Percentiles rank a stretch among this genome's conserved stretches.
Evolutionary conservation across 2,888 invertebrate species (phyloP).

Genomic region (Callyntrura guangdongensis): DNA sequence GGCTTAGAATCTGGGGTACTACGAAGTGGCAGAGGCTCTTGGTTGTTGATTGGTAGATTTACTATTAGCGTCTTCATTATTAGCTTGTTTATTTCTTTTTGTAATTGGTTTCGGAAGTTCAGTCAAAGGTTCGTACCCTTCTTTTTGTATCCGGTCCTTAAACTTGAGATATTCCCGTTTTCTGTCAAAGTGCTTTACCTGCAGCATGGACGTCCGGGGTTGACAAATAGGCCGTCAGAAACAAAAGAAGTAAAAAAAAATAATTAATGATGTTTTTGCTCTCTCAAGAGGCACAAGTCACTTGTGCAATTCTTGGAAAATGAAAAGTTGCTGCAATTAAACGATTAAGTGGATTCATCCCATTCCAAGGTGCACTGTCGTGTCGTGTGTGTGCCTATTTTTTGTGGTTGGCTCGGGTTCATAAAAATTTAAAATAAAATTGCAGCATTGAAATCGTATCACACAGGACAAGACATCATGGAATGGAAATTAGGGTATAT

Average conservation of each 20-base stretch:
- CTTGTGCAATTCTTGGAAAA: no score
- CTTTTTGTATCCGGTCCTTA: conserved; percentile 94
- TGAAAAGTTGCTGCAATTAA: no score
- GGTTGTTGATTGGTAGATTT: no score
- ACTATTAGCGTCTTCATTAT: no score
- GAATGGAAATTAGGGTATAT: no score
- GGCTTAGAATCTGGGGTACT: no score
- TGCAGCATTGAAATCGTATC: no score
- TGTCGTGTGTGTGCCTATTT: neutral
- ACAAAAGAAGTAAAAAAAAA: conserved; percentile 56
- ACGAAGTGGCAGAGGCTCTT: no score
- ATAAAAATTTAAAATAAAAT: no score
- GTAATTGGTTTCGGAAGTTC: conserved; percentile 25
- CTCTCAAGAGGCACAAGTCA: neutral
- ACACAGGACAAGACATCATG: no score
- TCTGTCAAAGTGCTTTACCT: conserved; percentile 96
- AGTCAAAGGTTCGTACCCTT: conserved; percentile 93
- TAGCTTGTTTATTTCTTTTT: neutral
- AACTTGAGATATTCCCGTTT: conserved; percentile 95
- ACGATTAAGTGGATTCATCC: neutral
- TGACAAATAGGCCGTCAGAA: conserved; percentile 69
- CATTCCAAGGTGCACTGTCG: neutral
- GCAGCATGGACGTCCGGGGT: conserved; percentile 53
- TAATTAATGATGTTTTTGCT: neutral
- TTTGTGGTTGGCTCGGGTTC: no score